Conservation (phyloP, 2,797 vertebrate species). For the Mus caroli region DNA sequence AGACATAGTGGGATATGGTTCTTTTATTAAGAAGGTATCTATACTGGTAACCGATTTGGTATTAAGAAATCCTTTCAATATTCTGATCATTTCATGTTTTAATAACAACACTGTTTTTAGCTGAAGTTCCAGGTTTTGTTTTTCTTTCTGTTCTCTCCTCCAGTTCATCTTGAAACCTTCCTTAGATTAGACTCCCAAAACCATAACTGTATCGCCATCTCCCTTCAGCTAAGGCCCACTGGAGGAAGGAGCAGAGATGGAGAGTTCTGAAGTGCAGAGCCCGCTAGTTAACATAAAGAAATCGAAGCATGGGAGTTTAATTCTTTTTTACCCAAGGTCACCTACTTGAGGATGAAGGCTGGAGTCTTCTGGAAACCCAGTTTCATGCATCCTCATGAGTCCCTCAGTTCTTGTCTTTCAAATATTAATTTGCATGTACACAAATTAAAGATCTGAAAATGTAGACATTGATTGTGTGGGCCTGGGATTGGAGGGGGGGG, state of each 20-base stretch:
- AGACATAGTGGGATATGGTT: neutral
- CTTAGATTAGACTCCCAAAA: neutral
- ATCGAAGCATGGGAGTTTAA: neutral
- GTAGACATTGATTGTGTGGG: neutral
- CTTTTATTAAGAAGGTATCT: neutral
- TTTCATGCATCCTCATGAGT: neutral
- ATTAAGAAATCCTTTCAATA: neutral
- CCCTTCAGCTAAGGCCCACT: neutral
- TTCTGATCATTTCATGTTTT: neutral
- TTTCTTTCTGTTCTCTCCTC: neutral
- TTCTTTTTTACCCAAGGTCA: neutral
- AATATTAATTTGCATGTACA: neutral
- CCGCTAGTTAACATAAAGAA: neutral
- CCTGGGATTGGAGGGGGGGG: neutral
- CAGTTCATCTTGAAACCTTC: neutral
- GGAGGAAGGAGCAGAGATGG: neutral
- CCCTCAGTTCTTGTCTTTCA: neutral
- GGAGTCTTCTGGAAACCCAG: neutral
- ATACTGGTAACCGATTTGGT: conserved; percentile 13
- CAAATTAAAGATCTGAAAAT: neutral
- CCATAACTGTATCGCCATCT: neutral
- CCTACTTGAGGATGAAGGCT: neutral
- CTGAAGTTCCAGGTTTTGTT: neutral
- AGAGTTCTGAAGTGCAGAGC: neutral
- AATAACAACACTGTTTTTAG: conserved; percentile 12